These are phyloP conservation scores for Pseudorhombus dupliciocellatus DNA, from an alignment of 2,113 vertebrate genomes.

Conservation along the genomic window DNA sequence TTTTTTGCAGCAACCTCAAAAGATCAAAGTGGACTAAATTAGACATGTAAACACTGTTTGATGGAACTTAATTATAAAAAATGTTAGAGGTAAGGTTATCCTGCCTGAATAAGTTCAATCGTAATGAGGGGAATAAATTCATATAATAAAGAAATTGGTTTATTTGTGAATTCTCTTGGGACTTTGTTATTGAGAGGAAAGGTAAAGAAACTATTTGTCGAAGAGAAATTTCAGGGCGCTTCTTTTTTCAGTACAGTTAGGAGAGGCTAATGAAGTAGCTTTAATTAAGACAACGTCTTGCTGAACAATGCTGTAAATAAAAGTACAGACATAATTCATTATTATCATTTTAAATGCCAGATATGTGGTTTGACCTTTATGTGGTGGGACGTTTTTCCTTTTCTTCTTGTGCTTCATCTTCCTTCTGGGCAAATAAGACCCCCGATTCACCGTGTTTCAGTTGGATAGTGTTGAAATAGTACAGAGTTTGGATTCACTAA, in stretches of 20 bases:
- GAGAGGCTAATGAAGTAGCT: conserved; percentile 36
- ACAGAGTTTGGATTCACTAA: neutral
- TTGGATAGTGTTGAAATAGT: neutral
- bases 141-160: conserved; percentile 56
- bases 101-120: conserved; percentile 74
- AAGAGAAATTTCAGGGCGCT: conserved; percentile 29
- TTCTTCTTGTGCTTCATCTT: neutral
- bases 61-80: conserved; percentile 68
- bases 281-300: conserved; percentile 16
- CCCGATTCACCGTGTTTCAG: neutral
- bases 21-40: conserved; percentile 75
- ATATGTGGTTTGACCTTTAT: neutral
- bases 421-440: neutral
- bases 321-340: conserved; percentile 1
- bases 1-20: conserved; percentile 49
- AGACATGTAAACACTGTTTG: conserved; percentile 72
- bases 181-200: conserved; percentile 57
- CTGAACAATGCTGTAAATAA: neutral
- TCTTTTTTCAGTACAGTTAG: conserved; percentile 24
- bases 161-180: conserved; percentile 60
- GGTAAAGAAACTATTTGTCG: conserved; percentile 54
- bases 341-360: conserved; percentile 1
- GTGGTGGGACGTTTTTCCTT: neutral
- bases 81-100: conserved; percentile 71
- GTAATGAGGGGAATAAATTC: conserved; percentile 72